Evolutionary conservation across 1,140 invertebrate genomes (phyloP).

Genomic region (Diuraphis noxia): DNA sequence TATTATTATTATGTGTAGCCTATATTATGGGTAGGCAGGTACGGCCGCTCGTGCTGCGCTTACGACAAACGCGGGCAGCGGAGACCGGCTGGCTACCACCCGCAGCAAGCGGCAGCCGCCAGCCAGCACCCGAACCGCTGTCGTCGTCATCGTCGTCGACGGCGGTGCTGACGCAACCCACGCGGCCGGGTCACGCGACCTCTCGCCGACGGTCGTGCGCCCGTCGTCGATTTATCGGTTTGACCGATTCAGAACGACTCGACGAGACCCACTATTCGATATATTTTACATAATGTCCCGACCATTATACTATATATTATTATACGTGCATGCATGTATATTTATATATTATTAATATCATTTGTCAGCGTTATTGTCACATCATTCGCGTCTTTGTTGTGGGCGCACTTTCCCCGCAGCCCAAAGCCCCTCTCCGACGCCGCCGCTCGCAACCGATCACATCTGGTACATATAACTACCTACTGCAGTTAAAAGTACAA

Average conservation of each 20-base stretch:
- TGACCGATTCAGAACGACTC: background rate
- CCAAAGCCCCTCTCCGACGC: background rate
- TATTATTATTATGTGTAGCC: conserved; percentile 12
- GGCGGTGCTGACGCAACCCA: conserved; percentile 29
- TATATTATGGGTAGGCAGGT: background rate
- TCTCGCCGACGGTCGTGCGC: conserved; percentile 13
- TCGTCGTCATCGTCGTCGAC: background rate
- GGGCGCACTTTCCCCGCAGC: background rate
- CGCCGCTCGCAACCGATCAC: background rate
- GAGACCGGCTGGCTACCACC: background rate
- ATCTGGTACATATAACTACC: background rate
- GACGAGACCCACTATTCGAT: background rate
- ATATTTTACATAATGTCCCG: background rate
- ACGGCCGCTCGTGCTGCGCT: background rate
- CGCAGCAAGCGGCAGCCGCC: background rate
- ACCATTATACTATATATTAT: background rate
- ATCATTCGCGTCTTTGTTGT: background rate
- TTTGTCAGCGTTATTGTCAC: background rate
- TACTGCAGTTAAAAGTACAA: background rate
- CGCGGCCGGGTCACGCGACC: conserved; percentile 14
- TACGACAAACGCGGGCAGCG: background rate
- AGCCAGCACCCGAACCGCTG: background rate
- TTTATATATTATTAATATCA: background rate
- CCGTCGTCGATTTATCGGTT: conserved; percentile 19
- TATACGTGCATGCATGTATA: background rate